Evolutionary conservation across 64 coral and sea anemone genomes (phyloP).

Genomic region (Dendrophyllia cribrosa): DNA sequence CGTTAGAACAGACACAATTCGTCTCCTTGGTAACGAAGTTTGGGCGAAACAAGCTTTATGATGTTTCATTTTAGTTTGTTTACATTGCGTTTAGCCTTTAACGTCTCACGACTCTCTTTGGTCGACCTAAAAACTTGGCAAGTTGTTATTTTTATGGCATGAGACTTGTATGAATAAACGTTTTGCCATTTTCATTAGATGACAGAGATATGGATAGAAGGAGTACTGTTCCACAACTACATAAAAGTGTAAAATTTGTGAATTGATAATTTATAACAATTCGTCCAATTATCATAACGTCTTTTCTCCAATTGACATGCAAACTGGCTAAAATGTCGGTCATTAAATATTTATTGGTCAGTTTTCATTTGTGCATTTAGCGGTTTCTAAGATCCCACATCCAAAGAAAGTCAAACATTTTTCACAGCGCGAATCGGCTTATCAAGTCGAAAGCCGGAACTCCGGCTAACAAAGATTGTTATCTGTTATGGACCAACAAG

Average conservation of each 20-base stretch:
- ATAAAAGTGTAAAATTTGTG: not conserved
- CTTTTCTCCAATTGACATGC: not conserved
- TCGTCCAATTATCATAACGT: not conserved
- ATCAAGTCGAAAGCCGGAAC: not conserved
- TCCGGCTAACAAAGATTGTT: too few relatives aligned
- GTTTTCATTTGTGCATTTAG: not conserved
- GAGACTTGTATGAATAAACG: too few relatives aligned
- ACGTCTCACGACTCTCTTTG: too few relatives aligned
- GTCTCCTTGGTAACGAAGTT: constrained; percentile 2
- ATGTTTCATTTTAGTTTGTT: too few relatives aligned
- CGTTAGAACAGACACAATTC: too few relatives aligned
- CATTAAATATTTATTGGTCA: constrained; percentile 50
- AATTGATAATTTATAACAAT: not conserved
- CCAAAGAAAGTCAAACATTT: not conserved
- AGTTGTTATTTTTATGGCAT: too few relatives aligned
- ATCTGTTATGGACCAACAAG: not conserved
- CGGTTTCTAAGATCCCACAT: not conserved
- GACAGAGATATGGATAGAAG: too few relatives aligned
- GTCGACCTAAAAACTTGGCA: too few relatives aligned
- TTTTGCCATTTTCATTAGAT: too few relatives aligned
- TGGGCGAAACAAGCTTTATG: not conserved
- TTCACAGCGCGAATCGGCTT: not conserved
- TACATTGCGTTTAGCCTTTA: too few relatives aligned
- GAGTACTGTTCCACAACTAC: not conserved
- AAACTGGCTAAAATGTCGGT: not conserved